Evolutionary conservation across 1,140 invertebrate species (phyloP), one percentile per base, ranked within the genome.

Genomic region (Sycophaga agraensis): DNA sequence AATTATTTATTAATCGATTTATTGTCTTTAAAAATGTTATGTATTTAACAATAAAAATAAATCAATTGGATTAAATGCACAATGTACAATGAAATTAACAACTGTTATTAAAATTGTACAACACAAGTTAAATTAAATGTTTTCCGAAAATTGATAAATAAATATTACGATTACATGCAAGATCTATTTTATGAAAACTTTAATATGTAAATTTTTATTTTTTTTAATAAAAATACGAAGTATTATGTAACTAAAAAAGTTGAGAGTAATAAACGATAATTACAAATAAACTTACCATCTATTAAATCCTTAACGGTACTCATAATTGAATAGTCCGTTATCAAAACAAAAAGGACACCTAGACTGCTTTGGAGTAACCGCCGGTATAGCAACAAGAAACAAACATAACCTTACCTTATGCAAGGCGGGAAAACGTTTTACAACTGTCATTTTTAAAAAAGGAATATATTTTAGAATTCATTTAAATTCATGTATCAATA

Each of bases 271-370:
- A n/a, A n/a, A n/a, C n/a, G n/a, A n/a, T n/a, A n/a, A n/a, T n/a
- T n/a, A n/a, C n/a, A n/a, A n/a, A n/a, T n/a, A n/a, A n/a, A 54
- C 28, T 65, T 70, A 79, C 78, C 78, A 64, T 79, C 77, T 14
- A 79, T 68, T 54, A 80, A 74, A 68, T 80, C 78, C 57, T 73
- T 77, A 57, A 75, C 77, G 1, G 76, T 74, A 24, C 75, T 68
- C 76, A 80, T 78, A 26, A 19, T 55, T 43, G 16, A 31, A n/a
- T 34, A 16, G 12, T 46, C 28, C 4, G 4, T 16, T 22, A 22
- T 9, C 43, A 6, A 43, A 39, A 35, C 17, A 26, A 24, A 12
- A 21, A 35, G 40, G 22, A 24, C 40, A 8, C 24, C 39, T 24
- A n/a, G 4, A 6, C 11, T 54, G 42, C 46, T 53, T 62, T 48